Conservation (phyloP, 2,113 vertebrate species). For the Brachypteracias leptosomus region DNA sequence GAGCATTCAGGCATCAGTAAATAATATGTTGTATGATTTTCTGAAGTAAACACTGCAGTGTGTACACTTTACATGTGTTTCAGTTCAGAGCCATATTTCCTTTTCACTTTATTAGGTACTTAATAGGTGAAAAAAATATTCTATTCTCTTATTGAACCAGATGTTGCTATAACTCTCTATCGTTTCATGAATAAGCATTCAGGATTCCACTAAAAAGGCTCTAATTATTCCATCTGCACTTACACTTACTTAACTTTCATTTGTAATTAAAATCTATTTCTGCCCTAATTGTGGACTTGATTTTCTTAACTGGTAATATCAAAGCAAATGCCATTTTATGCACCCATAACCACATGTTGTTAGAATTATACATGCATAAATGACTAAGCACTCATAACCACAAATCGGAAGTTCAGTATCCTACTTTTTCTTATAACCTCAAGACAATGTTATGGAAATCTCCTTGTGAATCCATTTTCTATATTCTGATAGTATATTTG, state of each 20-base stretch:
- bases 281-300: conserved; percentile 26
- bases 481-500: background rate
- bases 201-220: conserved; percentile 8
- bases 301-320: conserved; percentile 30
- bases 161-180: conserved; percentile 7
- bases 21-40: background rate
- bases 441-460: background rate
- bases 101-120: background rate
- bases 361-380: background rate
- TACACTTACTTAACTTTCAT: conserved; percentile 32
- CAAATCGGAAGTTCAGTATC: background rate
- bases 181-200: conserved; percentile 35
- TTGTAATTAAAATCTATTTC: conserved; percentile 59
- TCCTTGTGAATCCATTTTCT: background rate
- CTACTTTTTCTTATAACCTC: background rate
- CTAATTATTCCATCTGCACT: conserved; percentile 52
- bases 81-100: background rate
- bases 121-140: background rate
- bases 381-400: background rate
- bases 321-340: conserved; percentile 13
- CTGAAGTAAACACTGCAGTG: background rate
- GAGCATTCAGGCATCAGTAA: background rate
- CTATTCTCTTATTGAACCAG: conserved; percentile 5
- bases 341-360: background rate
- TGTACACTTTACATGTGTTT: background rate